Evolutionary conservation across 2,888 invertebrate genomes (phyloP).

Genomic region (Beris chalybata): DNA sequence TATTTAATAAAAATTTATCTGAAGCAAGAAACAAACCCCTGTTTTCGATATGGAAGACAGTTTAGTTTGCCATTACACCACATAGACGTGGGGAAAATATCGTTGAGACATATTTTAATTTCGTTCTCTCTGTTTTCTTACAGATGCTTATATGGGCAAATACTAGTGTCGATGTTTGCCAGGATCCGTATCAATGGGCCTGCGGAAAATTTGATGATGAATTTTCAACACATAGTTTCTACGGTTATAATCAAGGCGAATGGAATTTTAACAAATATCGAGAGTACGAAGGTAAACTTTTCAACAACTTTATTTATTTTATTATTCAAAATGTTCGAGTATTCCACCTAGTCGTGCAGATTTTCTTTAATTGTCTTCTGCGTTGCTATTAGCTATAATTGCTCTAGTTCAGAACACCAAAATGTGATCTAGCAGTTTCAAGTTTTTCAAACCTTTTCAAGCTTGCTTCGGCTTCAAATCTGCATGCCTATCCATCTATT

Average conservation of each 20-base stretch:
- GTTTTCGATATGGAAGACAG: too few species aligned
- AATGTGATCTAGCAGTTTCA: too few species aligned
- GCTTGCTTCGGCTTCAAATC: too few species aligned
- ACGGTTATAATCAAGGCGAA: conserved; percentile 54
- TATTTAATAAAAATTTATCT: too few species aligned
- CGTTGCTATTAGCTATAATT: too few species aligned
- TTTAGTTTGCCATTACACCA: too few species aligned
- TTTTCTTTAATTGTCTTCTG: too few species aligned
- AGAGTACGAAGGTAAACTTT: conserved; percentile 52
- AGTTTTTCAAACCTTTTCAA: too few species aligned
- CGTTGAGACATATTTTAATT: not conserved
- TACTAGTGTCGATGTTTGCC: conserved; percentile 50
- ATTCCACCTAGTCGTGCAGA: not conserved
- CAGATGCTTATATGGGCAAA: conserved; percentile 53
- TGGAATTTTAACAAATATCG: conserved; percentile 54
- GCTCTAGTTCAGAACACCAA: too few species aligned
- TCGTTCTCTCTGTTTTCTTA: conserved; percentile 10
- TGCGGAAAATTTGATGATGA: conserved; percentile 54
- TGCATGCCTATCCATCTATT: too few species aligned
- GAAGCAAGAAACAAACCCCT: too few species aligned
- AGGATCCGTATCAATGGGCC: conserved; percentile 54
- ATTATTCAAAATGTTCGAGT: not conserved
- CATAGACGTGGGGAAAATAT: too few species aligned
- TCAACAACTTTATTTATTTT: not conserved
- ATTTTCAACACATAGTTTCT: conserved; percentile 50